A percentile compares a stretch with the other conserved stretches of the same genome.
Evolutionary conservation across 1,140 invertebrate genomes (phyloP).

Genomic region (Drosophila ohnishii): DNA sequence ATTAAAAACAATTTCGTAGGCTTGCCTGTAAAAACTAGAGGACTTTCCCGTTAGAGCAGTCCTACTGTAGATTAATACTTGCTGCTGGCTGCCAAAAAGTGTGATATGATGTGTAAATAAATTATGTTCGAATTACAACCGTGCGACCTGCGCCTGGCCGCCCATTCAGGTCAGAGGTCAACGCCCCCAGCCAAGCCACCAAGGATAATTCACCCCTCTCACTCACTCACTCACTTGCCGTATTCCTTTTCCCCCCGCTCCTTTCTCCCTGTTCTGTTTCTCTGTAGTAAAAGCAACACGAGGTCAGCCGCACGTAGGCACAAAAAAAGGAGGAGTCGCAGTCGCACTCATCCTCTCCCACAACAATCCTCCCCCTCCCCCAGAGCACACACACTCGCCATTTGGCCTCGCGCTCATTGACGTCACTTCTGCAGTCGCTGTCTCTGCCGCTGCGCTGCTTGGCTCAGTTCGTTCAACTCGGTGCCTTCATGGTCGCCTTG

Average conservation of each 20-base stretch:
- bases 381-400: conserved; percentile 22
- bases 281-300: conserved; percentile 57
- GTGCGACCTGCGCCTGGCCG: conserved; percentile 47
- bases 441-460: conserved; percentile 34
- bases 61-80: conserved; percentile 1
- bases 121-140: conserved; percentile 64
- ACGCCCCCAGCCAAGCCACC: conserved; percentile 41
- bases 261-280: background rate
- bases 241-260: conserved; percentile 1
- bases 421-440: conserved; percentile 73
- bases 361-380: conserved; percentile 24
- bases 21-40: no score
- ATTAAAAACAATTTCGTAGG: no score
- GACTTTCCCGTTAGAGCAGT: background rate
- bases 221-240: background rate
- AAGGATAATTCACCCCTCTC: conserved; percentile 60
- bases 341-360: conserved; percentile 11
- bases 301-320: conserved; percentile 69
- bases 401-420: conserved; percentile 79
- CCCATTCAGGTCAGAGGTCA: conserved; percentile 73
- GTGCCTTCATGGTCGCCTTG: conserved; percentile 69
- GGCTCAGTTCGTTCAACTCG: conserved; percentile 74
- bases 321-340: conserved; percentile 16
- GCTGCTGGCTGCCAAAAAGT: conserved; percentile 34
- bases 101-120: conserved; percentile 64